Percentiles rank a stretch among this genome's conserved stretches.
phyloP scores from a whole-genome alignment of 2,113 vertebrate species.

The Pomatostomus ruficeps region DNA sequence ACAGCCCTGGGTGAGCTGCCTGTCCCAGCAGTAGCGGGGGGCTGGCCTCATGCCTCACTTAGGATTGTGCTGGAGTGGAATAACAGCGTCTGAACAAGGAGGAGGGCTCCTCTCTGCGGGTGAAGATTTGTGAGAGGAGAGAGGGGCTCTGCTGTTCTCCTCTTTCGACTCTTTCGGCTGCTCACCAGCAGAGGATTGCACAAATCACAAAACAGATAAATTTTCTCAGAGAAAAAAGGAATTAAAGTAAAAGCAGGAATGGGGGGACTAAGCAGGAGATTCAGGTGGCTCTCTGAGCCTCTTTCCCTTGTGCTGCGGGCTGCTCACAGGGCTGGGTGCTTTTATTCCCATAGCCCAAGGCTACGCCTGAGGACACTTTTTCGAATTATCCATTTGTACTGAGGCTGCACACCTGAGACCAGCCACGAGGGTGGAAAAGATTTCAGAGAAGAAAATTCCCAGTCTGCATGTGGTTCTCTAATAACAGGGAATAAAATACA shows the following conservation, averaged over 20 bases:
- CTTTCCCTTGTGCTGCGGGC: neutral
- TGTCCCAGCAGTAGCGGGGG: fast-evolving
- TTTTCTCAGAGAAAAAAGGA: neutral
- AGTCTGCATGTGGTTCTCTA: neutral
- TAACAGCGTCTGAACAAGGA: neutral
- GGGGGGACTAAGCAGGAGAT: neutral
- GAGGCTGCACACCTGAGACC: neutral
- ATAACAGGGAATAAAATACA: neutral
- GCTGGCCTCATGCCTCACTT: neutral
- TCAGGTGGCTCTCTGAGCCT: neutral
- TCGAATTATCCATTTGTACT: neutral
- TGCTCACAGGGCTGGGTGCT: neutral
- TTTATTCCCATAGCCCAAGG: neutral
- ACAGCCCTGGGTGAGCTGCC: neutral
- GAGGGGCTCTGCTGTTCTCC: fast-evolving
- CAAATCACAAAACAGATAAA: neutral
- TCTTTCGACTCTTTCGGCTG: neutral
- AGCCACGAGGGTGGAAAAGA: neutral
- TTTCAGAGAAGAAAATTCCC: neutral
- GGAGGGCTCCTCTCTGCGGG: neutral
- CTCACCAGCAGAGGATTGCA: neutral
- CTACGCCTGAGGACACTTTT: neutral
- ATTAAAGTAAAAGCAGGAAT: neutral
- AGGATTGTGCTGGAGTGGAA: neutral
- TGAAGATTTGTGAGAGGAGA: too few species aligned